Evolutionary conservation across 2,797 vertebrate species (phyloP), one percentile per base, ranked within the genome.

Genomic region (Heteromormyrus szaboi): DNA sequence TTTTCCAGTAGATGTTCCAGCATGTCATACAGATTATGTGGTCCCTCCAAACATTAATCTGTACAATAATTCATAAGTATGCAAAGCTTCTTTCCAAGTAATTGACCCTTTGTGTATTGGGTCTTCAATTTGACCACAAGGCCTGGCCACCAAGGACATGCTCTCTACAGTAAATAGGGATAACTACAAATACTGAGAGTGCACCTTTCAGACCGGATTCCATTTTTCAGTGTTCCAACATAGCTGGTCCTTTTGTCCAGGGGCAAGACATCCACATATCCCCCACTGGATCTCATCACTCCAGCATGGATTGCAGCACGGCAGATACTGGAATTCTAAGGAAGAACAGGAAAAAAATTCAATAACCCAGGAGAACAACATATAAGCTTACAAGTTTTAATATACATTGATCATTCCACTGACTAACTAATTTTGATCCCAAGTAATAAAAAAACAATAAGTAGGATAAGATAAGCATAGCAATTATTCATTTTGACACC

Each of bases 121-220:
- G 91, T 90, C 90, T 72, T 25, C 89, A 90, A 89, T 44, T 59
- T 91, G 90, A 90, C 90, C 90, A 88, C 87, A 89, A 89, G 88
- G 91, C 90, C 89, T 2, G 37, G 90, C 91, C 91, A 90, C 90
- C 91, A 90, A 33, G 79, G 12, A 79, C 89, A 90, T 81, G 92
- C 19, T 11, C n/a, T 54, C 4, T 2, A 37, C 6, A 12, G 9
- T 25, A 14, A 68, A 50, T 1, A 89, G 48, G n/a, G 11, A 44
- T 44, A 44, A n/a, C 17, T n/a, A 44, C 37, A 37, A 22, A 48
- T 22, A 25, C 29, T 8, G 17, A n/a, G 56, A 4, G 3, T 84
- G 83, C 93, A 99, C 99, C 98, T 99, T 92, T 99, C 97, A 2
- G 99, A 99, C 91, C 97, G 97, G 89, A 99, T 95, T 2, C 97